Percentiles rank a stretch among this genome's conserved stretches.
phyloP scores from a whole-genome alignment of 2,797 vertebrate species.

The Cuculus canorus region DNA sequence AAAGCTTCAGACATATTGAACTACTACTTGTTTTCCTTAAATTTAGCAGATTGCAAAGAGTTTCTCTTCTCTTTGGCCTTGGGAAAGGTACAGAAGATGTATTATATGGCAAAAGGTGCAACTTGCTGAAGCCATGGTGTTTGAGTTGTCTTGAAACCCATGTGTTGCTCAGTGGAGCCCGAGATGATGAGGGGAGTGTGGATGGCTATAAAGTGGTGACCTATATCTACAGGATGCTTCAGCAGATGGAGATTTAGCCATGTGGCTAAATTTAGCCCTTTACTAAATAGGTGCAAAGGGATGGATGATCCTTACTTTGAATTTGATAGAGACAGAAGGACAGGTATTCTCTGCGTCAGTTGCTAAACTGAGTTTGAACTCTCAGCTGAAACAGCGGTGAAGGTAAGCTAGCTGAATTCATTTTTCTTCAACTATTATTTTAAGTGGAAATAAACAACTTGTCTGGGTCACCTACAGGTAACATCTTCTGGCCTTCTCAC shows the following conservation, averaged over 20 bases:
- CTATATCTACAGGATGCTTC: background rate
- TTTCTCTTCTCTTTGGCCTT: background rate
- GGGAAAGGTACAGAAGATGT: background rate
- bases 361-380: background rate
- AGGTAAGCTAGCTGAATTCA: background rate
- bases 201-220: background rate
- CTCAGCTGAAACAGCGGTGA: background rate
- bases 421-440: background rate
- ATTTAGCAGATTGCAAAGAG: background rate
- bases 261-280: background rate
- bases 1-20: background rate
- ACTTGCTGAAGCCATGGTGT: background rate
- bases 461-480: background rate
- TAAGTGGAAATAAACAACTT: background rate
- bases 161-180: background rate
- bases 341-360: background rate
- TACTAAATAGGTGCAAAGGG: background rate
- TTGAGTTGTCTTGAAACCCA: background rate
- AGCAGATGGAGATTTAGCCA: background rate
- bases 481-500: fast-evolving
- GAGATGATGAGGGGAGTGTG: background rate
- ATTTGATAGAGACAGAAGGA: background rate
- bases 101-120: background rate
- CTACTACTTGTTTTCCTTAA: background rate
- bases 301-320: background rate